A percentile compares a stretch with the other conserved stretches of the same genome.
Evolutionary conservation across 2,888 invertebrate genomes (phyloP).

Genomic region (Elysia crispata): DNA sequence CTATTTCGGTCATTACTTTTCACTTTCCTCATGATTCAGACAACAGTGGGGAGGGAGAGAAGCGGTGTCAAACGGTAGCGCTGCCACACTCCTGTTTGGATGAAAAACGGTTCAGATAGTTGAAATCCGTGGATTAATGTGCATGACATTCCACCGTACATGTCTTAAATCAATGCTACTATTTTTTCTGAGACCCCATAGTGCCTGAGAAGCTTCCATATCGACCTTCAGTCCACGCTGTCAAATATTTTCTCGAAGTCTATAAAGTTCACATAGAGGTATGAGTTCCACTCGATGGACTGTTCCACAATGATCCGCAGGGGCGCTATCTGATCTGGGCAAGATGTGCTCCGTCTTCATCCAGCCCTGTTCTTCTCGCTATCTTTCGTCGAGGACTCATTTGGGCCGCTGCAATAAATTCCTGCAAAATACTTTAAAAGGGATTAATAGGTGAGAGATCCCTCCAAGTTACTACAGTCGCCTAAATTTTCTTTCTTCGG

Average conservation of each 20-base stretch:
- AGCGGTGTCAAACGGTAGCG: too few species aligned
- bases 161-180: constrained; percentile 25
- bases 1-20: too few species aligned
- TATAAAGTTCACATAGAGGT: constrained; percentile 28
- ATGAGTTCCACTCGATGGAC: constrained; percentile 31
- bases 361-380: constrained; percentile 39
- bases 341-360: constrained; percentile 26
- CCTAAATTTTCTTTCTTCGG: too few species aligned
- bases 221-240: too few species aligned
- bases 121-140: constrained; percentile 35
- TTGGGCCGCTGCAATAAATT: constrained; percentile 18
- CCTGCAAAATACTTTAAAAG: too few species aligned
- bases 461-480: too few species aligned
- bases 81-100: neutral
- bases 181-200: constrained; percentile 35
- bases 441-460: too few species aligned
- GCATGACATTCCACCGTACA: constrained; percentile 35
- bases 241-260: constrained; percentile 46
- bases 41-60: too few species aligned
- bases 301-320: constrained; percentile 39
- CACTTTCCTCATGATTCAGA: too few species aligned
- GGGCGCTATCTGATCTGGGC: constrained; percentile 39
- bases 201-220: constrained; percentile 25
- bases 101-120: constrained; percentile 19
- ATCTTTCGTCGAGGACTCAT: constrained; percentile 22